These are phyloP conservation scores for Marisa cornuarietis DNA, from an alignment of 1,140 invertebrate species.

Conservation along the genomic window DNA sequence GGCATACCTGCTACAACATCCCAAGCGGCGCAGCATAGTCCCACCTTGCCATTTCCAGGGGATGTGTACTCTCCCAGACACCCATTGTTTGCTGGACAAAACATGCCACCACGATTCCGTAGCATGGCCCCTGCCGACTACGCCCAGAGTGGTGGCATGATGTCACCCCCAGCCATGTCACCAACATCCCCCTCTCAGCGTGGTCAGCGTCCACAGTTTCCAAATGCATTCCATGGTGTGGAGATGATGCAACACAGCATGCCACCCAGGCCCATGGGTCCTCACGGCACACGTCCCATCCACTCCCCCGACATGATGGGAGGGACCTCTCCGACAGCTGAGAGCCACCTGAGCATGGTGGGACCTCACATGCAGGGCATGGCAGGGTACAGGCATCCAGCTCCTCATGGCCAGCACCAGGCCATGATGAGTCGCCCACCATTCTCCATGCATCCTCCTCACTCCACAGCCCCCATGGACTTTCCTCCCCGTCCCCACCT, in stretches of 20 bases:
- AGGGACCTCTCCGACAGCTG: background rate
- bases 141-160: constrained; percentile 19
- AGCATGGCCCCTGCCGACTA: constrained; percentile 22
- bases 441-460: constrained; percentile 14
- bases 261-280: constrained; percentile 16
- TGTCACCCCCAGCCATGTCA: constrained; percentile 27
- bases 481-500: constrained; percentile 20
- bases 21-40: constrained; percentile 7
- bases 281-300: constrained; percentile 1
- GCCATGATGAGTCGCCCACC: constrained; percentile 28
- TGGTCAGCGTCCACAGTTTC: constrained; percentile 20
- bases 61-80: constrained; percentile 20
- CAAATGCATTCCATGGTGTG: constrained; percentile 10
- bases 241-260: constrained; percentile 23
- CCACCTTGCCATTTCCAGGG: constrained; percentile 11
- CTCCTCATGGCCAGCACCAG: constrained; percentile 21
- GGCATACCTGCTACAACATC: constrained; percentile 2
- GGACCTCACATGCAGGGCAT: constrained; percentile 17
- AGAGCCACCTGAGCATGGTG: constrained; percentile 11
- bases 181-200: constrained; percentile 15
- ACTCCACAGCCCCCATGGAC: constrained; percentile 12
- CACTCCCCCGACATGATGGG: constrained; percentile 17
- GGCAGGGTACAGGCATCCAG: constrained; percentile 14
- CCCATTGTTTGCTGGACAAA: constrained; percentile 24
- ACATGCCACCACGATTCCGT: constrained; percentile 25